phyloP scores from a whole-genome alignment of 2,888 invertebrate species.

The Tenthredo livida region DNA sequence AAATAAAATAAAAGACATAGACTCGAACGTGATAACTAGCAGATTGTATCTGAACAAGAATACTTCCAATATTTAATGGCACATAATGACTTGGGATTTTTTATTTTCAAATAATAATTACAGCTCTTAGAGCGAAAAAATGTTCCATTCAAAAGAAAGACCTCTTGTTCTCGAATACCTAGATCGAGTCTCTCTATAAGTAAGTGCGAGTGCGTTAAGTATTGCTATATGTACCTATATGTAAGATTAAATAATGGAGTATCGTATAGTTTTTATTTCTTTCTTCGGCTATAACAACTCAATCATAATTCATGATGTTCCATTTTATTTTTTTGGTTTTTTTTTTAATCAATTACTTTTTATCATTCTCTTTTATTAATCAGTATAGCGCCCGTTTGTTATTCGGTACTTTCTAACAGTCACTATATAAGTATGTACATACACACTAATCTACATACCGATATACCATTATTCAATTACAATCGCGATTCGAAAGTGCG shows the following conservation, averaged over 20 bases:
- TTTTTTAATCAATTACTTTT: neutral
- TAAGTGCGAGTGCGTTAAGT: neutral
- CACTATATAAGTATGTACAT: neutral
- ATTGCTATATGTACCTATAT: neutral
- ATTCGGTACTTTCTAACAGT: slow-evolving; percentile 27
- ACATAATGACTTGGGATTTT: neutral
- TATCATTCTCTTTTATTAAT: neutral
- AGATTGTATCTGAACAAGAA: neutral
- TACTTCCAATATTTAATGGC: neutral
- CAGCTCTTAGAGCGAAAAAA: neutral
- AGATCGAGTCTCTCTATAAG: neutral
- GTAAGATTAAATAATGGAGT: neutral
- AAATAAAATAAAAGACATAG: neutral
- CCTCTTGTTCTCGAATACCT: neutral
- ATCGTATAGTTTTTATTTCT: neutral
- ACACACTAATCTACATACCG: neutral
- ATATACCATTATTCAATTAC: neutral
- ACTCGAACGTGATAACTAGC: neutral
- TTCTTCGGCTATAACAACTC: neutral
- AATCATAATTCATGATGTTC: neutral
- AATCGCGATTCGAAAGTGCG: neutral
- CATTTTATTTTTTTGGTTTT: neutral
- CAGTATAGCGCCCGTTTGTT: neutral
- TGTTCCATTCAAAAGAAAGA: neutral
- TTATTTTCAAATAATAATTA: neutral